Conservation (phyloP, 2,888 invertebrate species). For the Colostygia pectinataria region DNA sequence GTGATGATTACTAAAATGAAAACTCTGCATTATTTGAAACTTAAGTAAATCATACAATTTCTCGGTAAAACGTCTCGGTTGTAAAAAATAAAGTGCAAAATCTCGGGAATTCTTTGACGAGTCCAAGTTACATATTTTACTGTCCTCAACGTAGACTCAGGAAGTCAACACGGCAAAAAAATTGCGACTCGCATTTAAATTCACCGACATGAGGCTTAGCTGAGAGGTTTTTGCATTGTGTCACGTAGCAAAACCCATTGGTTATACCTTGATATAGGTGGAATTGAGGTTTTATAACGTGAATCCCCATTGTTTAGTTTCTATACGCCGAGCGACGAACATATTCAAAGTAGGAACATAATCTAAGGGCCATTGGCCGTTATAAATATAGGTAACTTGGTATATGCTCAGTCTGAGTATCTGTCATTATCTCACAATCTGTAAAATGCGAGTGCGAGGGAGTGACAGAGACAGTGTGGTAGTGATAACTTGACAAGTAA, state of each 20-base stretch:
- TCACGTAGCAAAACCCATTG: slow-evolving; percentile 35
- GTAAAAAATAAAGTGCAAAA: slow-evolving; percentile 32
- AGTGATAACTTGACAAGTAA: too few relatives aligned
- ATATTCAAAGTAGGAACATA: background rate
- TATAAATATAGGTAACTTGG: too few relatives aligned
- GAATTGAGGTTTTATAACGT: background rate
- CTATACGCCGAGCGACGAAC: background rate
- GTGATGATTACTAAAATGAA: too few relatives aligned
- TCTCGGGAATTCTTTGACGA: slow-evolving; percentile 32
- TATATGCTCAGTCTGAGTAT: too few relatives aligned
- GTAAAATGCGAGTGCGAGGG: too few relatives aligned
- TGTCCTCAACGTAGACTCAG: slow-evolving; percentile 26
- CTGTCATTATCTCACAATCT: too few relatives aligned
- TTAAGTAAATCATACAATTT: slow-evolving; percentile 13
- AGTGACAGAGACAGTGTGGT: too few relatives aligned
- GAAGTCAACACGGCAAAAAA: slow-evolving; percentile 34
- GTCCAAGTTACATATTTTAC: slow-evolving; percentile 32
- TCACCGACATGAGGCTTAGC: slow-evolving; percentile 27
- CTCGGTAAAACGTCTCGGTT: slow-evolving; percentile 11
- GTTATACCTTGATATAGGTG: background rate
- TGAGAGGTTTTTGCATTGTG: slow-evolving; percentile 32
- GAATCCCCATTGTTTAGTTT: background rate
- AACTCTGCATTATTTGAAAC: too few relatives aligned
- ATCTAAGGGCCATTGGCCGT: too few relatives aligned
- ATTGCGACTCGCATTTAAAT: slow-evolving; percentile 40